These are phyloP conservation scores for Danio aesculapii DNA, from an alignment of 2,797 vertebrate genomes.

Conservation along the genomic window DNA sequence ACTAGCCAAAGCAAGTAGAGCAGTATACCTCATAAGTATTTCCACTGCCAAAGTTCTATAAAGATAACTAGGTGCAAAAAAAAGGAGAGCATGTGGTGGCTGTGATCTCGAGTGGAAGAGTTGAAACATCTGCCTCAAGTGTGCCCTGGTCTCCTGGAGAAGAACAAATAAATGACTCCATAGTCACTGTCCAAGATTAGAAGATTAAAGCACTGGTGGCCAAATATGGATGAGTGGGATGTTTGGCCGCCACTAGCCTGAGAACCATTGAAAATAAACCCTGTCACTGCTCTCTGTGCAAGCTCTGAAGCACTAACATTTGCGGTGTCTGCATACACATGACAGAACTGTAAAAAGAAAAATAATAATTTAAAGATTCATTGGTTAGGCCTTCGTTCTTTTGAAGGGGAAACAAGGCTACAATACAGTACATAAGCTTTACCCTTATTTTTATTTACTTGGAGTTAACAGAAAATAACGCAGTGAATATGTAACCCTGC, in stretches of 20 bases:
- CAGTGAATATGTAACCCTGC: background rate
- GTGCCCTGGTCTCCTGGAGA: constrained; percentile 32
- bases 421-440: background rate
- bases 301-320: constrained; percentile 24
- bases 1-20: constrained; percentile 70
- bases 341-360: background rate
- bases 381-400: background rate
- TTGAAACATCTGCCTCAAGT: constrained; percentile 54
- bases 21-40: constrained; percentile 66
- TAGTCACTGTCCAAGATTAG: constrained; percentile 56
- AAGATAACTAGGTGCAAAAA: constrained; percentile 46
- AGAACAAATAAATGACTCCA: constrained; percentile 58
- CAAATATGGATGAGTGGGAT: constrained; percentile 23
- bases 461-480: background rate
- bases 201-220: constrained; percentile 39
- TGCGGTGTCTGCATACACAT: constrained; percentile 10
- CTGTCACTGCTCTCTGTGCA: constrained; percentile 13
- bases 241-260: constrained; percentile 26
- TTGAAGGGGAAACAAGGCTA: background rate
- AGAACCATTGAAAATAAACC: constrained; percentile 38
- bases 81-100: constrained; percentile 39
- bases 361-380: background rate
- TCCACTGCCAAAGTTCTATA: constrained; percentile 39
- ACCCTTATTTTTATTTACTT: no score
- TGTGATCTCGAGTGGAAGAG: constrained; percentile 18